Evolutionary conservation across 2,113 vertebrate genomes (phyloP), one percentile per base, ranked within the genome.

Genomic region (Petrocephalus zakoni): DNA sequence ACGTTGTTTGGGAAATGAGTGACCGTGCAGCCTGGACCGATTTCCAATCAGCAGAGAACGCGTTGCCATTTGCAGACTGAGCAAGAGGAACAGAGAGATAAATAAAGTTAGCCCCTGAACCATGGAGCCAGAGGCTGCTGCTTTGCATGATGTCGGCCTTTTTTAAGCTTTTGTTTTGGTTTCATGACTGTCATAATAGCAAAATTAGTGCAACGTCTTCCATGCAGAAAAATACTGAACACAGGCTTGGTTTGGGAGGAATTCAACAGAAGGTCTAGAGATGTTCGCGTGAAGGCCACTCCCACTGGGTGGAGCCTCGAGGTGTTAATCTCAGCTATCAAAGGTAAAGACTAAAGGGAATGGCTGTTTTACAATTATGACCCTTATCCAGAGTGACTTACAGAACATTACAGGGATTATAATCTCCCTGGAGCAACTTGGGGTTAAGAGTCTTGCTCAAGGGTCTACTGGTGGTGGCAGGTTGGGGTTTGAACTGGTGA

Each of bases 21-120:
- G 85, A 89, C 78, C 34, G 61, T 86, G 46, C 61, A 89, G 61
- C 13, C 34, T 25, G n/a, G 51, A 86, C 85, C 51, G 19, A 89
- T 86, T 86, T 86, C 46, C 85, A 89, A 89, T 88, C 85, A 89
- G 82, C 37, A n/a, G 10, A 17, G 68, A 72, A 34, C 51, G 6
- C 55, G 29, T 86, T 86, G 83, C 58, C 83, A 72, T 85, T 83
- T 64, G 21, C 34, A 72, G 21, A 58, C 34, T 34, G 81, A 49
- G 81, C 10, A 22, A 49, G 46, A 46, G 46, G 15, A 83, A 42
- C 47, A 51, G 42, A 49, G 4, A 6, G 19, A n/a, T 84, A 84
- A 84, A 51, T 84, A 51, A 84, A 51, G 81, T 84, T 49, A 84
- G 34, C 15, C 72, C 34, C 72, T 78, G 34, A 34, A 78, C 17